Conservation (phyloP, 2,888 invertebrate genomes). For the Incurvaria masculella region DNA sequence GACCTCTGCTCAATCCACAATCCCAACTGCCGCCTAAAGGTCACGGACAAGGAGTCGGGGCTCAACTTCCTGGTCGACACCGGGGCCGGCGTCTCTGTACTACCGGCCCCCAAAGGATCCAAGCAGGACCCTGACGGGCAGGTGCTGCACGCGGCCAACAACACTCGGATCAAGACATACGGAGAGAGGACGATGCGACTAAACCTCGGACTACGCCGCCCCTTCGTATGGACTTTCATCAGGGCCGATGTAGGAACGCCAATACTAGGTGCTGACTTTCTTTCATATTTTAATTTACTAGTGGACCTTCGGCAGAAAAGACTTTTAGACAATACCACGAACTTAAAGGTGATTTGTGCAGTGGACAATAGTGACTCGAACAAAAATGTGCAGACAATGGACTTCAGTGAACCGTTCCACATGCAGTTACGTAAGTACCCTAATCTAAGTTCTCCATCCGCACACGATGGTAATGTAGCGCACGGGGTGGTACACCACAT, state of each 20-base stretch:
- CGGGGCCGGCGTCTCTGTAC: too few relatives aligned
- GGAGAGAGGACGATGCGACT: background rate
- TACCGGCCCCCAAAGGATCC: too few relatives aligned
- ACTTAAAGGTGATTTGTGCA: background rate
- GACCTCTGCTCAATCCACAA: too few relatives aligned
- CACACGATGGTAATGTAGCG: background rate
- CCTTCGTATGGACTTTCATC: slow-evolving; percentile 5
- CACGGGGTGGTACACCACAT: background rate
- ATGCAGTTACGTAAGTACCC: background rate
- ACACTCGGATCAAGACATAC: slow-evolving; percentile 1
- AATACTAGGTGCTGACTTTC: slow-evolving; percentile 6
- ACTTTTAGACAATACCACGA: slow-evolving; percentile 5
- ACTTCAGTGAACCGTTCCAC: background rate
- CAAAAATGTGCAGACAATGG: background rate
- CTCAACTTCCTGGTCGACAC: too few relatives aligned
- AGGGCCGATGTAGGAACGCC: slow-evolving; percentile 2
- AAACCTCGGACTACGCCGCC: slow-evolving; percentile 2
- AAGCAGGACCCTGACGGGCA: too few relatives aligned
- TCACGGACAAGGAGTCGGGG: too few relatives aligned
- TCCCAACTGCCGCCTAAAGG: too few relatives aligned
- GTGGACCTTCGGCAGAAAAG: slow-evolving; percentile 7
- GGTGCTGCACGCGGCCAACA: slow-evolving; percentile 5
- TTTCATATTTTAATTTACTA: slow-evolving; percentile 4
- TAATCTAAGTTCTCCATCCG: background rate
- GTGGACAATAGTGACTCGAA: background rate